Conservation (phyloP, 2,797 vertebrate species). For the Eulemur rubriventer region DNA sequence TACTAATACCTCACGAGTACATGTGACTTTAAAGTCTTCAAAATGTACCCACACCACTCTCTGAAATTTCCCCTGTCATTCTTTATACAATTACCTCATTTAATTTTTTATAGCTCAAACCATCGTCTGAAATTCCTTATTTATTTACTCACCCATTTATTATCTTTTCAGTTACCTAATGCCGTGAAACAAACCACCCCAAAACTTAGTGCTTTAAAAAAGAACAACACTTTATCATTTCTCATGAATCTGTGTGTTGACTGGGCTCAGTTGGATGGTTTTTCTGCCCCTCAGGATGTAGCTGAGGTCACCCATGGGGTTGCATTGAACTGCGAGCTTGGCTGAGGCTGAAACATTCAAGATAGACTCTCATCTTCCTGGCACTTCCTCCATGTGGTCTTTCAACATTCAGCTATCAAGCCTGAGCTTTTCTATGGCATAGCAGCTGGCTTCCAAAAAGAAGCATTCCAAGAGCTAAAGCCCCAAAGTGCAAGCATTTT, state of each 20-base stretch:
- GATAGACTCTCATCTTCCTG: background rate
- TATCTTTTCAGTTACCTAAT: constrained; percentile 15
- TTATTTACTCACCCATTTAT: background rate
- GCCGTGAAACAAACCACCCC: background rate
- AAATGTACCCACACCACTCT: background rate
- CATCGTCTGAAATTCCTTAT: background rate
- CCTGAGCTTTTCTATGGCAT: background rate
- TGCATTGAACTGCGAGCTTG: background rate
- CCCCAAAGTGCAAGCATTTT: background rate
- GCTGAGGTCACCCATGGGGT: background rate
- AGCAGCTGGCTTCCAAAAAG: background rate
- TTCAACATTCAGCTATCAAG: background rate
- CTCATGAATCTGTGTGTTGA: background rate
- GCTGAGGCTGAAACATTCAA: background rate
- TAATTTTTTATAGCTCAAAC: background rate
- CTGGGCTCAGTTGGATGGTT: background rate
- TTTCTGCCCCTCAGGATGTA: background rate
- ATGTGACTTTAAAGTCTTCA: background rate
- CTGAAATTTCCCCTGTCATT: background rate
- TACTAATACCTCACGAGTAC: background rate
- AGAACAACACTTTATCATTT: background rate
- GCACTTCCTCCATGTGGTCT: background rate
- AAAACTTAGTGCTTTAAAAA: background rate
- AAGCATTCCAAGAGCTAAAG: background rate
- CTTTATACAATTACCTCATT: background rate